Percentiles rank a stretch among this genome's conserved stretches.
These are phyloP conservation scores for Phymastichus coffea DNA, from an alignment of 1,140 invertebrate genomes.

Conservation along the genomic window DNA sequence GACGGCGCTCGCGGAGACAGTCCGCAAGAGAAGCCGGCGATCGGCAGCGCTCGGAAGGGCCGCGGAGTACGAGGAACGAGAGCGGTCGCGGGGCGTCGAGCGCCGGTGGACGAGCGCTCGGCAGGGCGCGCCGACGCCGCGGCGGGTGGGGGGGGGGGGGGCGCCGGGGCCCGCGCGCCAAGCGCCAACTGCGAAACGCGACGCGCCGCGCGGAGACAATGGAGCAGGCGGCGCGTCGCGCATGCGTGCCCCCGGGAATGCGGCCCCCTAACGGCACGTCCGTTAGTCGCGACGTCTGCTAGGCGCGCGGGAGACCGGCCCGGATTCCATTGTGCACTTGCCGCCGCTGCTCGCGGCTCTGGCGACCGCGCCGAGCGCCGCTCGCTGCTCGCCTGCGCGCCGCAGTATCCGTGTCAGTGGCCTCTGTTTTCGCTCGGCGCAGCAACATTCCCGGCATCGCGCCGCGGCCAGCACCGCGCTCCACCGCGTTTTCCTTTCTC, in stretches of 20 bases:
- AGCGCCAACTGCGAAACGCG: no score
- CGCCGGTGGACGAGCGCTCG: no score
- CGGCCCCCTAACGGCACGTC: constrained; percentile 54
- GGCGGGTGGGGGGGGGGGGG: no score
- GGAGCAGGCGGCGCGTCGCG: constrained; percentile 53
- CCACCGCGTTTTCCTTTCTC: no score
- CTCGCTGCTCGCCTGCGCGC: no score
- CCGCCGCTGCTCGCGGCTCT: no score
- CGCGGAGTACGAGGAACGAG: no score
- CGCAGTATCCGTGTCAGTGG: constrained; percentile 10
- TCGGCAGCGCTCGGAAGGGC: constrained; percentile 23
- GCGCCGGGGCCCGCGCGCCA: constrained; percentile 34
- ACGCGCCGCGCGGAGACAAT: constrained; percentile 39
- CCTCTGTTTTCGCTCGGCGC: constrained; percentile 16
- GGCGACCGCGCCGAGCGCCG: no score
- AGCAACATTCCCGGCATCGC: neutral
- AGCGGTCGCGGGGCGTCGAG: no score
- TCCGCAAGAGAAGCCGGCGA: constrained; percentile 7
- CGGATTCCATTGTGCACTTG: constrained; percentile 22
- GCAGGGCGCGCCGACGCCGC: no score
- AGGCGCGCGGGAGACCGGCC: constrained; percentile 13
- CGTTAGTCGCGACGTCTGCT: constrained; percentile 48
- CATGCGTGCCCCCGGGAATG: constrained; percentile 51
- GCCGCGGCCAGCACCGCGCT: no score
- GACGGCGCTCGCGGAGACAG: constrained; percentile 3